Percentiles rank a stretch among this genome's conserved stretches.
These are phyloP conservation scores for Lepilemur septentrionalis DNA, from an alignment of 2,797 vertebrate genomes.

Conservation along the genomic window DNA sequence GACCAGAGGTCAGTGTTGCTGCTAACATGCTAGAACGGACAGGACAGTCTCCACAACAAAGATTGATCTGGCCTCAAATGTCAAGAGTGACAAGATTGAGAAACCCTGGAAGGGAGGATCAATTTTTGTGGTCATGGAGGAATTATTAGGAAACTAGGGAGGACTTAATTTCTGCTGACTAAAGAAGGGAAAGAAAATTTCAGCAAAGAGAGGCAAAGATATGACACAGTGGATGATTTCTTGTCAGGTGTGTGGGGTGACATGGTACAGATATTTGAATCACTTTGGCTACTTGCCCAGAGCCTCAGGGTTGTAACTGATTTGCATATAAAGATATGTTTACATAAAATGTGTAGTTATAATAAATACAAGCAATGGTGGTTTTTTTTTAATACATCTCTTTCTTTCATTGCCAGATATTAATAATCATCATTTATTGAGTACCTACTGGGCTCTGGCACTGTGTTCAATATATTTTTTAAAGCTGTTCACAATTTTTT, in stretches of 20 bases:
- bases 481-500: slow-evolving; percentile 27
- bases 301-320: neutral
- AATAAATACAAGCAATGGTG: slow-evolving; percentile 36
- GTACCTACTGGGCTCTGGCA: neutral
- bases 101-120: neutral
- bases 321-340: slow-evolving; percentile 41
- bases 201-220: neutral
- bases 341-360: slow-evolving; percentile 20
- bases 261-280: neutral
- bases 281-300: slow-evolving; percentile 29
- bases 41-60: neutral
- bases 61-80: neutral
- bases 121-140: neutral
- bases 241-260: neutral
- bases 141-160: neutral
- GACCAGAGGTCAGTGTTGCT: neutral
- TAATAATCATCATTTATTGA: slow-evolving; percentile 22
- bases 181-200: neutral
- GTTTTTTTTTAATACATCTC: neutral
- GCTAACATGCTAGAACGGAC: no score
- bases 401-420: slow-evolving; percentile 15
- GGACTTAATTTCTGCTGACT: neutral
- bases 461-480: neutral
- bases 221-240: neutral
- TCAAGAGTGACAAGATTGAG: neutral